Evolutionary conservation across 2,113 vertebrate genomes (phyloP).

Genomic region (Phasianus colchicus): DNA sequence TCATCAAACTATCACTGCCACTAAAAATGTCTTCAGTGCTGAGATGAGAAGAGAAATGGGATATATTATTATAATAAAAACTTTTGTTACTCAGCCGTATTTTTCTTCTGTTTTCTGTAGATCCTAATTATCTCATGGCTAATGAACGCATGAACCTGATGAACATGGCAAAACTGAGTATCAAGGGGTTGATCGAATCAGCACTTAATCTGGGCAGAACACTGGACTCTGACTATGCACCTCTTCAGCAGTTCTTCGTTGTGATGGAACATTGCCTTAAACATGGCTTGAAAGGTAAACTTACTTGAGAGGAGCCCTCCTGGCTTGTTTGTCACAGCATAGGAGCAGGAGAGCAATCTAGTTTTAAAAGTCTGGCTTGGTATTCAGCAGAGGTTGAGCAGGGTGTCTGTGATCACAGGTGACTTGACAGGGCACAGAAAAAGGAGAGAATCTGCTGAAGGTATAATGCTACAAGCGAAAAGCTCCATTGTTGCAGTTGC

Average conservation of each 20-base stretch:
- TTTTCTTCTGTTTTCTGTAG: conserved; percentile 61
- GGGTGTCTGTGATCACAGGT: accelerated
- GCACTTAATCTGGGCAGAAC: conserved; percentile 96
- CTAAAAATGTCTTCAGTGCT: background rate
- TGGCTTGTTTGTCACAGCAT: accelerated
- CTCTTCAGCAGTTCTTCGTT: conserved; percentile 98
- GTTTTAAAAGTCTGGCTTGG: accelerated
- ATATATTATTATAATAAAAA: background rate
- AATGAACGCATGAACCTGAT: conserved; percentile 98
- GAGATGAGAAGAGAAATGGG: background rate
- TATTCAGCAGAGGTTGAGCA: background rate
- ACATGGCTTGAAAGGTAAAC: conserved; percentile 93
- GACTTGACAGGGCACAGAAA: background rate
- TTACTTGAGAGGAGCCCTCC: background rate
- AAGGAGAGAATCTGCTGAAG: background rate
- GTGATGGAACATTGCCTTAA: conserved; percentile 99
- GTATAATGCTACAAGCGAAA: background rate
- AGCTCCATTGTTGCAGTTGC: accelerated
- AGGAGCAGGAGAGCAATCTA: accelerated
- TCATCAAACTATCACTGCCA: background rate
- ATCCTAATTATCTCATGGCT: conserved; percentile 97
- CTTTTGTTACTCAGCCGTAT: background rate
- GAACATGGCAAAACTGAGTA: conserved; percentile 99
- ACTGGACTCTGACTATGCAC: conserved; percentile 96
- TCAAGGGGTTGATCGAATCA: conserved; percentile 97